phyloP scores from a whole-genome alignment of 2,888 invertebrate genomes.

The Dolomedes plantarius region DNA sequence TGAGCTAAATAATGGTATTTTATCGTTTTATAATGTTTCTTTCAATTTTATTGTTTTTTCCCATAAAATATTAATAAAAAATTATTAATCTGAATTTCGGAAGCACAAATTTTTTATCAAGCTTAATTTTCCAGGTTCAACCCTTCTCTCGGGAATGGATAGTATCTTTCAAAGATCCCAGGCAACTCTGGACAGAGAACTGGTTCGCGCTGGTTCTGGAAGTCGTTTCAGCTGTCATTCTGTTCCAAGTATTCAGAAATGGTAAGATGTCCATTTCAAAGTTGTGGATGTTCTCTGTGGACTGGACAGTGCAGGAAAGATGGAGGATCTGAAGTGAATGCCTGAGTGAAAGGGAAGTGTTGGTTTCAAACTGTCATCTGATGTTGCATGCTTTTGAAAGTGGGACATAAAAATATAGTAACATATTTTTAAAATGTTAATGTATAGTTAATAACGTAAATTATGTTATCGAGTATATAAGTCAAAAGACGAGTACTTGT shows the following conservation, averaged over 20 bases:
- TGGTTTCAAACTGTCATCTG: background rate
- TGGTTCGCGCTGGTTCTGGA: constrained; percentile 56
- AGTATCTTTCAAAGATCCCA: constrained; percentile 54
- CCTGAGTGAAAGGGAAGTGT: constrained; percentile 15
- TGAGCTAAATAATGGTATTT: no score
- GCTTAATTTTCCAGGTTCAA: constrained; percentile 28
- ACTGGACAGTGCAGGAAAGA: background rate
- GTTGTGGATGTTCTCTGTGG: background rate
- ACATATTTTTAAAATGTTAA: no score
- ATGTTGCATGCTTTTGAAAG: no score
- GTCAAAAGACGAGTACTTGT: no score
- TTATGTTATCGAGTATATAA: no score
- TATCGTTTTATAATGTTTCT: no score
- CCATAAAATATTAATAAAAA: no score
- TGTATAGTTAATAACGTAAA: no score
- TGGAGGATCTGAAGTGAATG: background rate
- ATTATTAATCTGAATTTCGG: no score
- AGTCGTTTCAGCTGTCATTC: constrained; percentile 3
- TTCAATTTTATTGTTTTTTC: no score
- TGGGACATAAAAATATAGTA: no score
- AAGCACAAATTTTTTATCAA: no score
- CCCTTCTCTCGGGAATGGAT: constrained; percentile 35
- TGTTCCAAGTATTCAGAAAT: constrained; percentile 27
- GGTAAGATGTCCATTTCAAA: constrained; percentile 33
- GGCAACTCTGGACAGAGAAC: constrained; percentile 39